Percentiles rank a stretch among this genome's conserved stretches.
phyloP scores from a whole-genome alignment of 2,113 vertebrate genomes.

The Cinclus mexicanus region DNA sequence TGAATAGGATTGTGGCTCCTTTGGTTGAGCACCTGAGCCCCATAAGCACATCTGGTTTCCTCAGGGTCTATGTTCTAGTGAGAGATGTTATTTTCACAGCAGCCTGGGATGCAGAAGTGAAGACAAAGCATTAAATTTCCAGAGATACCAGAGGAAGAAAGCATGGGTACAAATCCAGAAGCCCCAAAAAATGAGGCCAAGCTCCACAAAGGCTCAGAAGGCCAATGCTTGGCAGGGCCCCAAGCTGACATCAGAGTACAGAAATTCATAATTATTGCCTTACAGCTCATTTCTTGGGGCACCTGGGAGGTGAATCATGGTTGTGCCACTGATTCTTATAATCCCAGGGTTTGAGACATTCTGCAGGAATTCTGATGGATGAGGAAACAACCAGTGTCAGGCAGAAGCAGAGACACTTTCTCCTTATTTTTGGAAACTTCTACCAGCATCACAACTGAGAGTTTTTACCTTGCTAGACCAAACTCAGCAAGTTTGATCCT shows the following conservation, averaged over 20 bases:
- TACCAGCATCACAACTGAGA: not conserved
- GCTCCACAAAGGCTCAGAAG: not conserved
- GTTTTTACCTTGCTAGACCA: not conserved
- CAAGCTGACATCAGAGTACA: not conserved
- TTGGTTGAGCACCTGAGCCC: not conserved
- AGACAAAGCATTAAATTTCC: not conserved
- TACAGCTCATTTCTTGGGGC: not conserved
- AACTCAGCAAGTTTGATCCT: not conserved
- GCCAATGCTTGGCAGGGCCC: no score
- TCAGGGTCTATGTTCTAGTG: not conserved
- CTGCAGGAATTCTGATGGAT: not conserved
- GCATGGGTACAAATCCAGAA: not conserved
- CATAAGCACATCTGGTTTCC: not conserved
- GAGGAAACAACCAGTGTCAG: not conserved
- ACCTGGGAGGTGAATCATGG: not conserved
- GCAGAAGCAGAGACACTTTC: rapidly evolving
- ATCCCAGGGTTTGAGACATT: not conserved
- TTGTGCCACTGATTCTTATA: not conserved
- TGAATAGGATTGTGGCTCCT: not conserved
- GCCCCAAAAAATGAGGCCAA: not conserved
- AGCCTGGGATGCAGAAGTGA: not conserved
- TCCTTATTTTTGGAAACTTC: not conserved
- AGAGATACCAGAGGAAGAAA: not conserved
- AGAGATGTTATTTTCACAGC: not conserved
- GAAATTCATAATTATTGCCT: not conserved